These are phyloP conservation scores for Pseudococcus viburni DNA, from an alignment of 2,888 invertebrate species.

Conservation along the genomic window DNA sequence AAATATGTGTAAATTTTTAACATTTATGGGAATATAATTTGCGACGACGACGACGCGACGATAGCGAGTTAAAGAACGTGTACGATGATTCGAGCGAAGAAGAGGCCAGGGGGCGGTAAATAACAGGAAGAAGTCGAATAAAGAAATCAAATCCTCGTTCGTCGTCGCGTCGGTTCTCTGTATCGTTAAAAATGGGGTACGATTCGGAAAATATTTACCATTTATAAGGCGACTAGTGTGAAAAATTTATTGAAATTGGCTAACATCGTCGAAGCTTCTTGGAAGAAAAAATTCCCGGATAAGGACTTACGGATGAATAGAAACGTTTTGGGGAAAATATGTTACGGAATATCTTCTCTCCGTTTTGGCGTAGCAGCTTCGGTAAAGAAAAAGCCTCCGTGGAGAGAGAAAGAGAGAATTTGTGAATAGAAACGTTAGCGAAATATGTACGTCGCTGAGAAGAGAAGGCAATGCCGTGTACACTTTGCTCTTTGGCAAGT, in stretches of 20 bases:
- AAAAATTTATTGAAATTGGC: constrained; percentile 50
- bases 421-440: background rate
- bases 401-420: background rate
- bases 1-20: constrained; percentile 9
- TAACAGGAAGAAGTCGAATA: constrained; percentile 17
- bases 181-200: constrained; percentile 18
- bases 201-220: constrained; percentile 45
- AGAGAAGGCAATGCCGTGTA: background rate
- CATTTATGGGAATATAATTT: constrained; percentile 15
- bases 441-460: background rate
- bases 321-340: constrained; percentile 40
- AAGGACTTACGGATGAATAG: constrained; percentile 42
- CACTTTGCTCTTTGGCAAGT: background rate
- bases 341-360: constrained; percentile 23
- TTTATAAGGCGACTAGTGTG: background rate
- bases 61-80: background rate
- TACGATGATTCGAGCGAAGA: background rate
- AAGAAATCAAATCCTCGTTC: constrained; percentile 39
- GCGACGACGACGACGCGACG: background rate
- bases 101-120: background rate
- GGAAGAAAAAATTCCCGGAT: constrained; percentile 50
- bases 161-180: background rate
- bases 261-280: constrained; percentile 20
- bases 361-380: background rate
- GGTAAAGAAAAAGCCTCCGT: background rate